phyloP scores from a whole-genome alignment of 2,113 vertebrate species.

The Halcyon malimbica region DNA sequence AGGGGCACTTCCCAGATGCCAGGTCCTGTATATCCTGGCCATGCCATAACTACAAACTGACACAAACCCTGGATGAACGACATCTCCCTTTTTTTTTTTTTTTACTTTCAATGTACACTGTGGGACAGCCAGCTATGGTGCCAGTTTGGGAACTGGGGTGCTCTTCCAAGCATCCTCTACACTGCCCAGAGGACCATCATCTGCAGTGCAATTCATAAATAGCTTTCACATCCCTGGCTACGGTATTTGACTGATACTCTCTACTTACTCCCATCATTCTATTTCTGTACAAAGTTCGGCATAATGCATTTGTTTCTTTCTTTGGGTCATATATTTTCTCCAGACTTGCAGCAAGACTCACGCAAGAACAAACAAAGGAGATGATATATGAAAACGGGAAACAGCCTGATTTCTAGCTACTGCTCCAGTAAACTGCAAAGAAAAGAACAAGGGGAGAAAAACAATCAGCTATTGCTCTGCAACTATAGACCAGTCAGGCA shows the following conservation, averaged over 20 bases:
- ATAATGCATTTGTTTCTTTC: neutral
- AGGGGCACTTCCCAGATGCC: neutral
- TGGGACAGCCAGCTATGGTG: neutral
- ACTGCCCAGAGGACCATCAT: neutral
- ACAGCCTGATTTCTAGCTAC: neutral
- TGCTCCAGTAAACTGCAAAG: neutral
- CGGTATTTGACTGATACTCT: neutral
- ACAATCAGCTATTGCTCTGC: neutral
- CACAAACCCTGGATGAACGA: neutral
- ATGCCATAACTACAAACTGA: neutral
- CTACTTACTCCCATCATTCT: neutral
- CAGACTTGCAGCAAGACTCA: neutral
- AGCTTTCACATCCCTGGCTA: neutral
- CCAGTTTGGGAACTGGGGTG: neutral
- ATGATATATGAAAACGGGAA: neutral
- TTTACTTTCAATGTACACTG: rapidly evolving
- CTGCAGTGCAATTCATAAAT: neutral
- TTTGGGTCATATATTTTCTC: neutral
- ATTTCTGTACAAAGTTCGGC: neutral
- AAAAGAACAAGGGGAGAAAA: neutral
- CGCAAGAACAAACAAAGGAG: neutral
- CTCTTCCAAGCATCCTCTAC: neutral
- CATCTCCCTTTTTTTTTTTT: neutral
- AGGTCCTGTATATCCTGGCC: neutral
- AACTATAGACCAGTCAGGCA: neutral